Base-by-base conservation (phyloP, 2,113 vertebrate species). In the Solea solea region DNA sequence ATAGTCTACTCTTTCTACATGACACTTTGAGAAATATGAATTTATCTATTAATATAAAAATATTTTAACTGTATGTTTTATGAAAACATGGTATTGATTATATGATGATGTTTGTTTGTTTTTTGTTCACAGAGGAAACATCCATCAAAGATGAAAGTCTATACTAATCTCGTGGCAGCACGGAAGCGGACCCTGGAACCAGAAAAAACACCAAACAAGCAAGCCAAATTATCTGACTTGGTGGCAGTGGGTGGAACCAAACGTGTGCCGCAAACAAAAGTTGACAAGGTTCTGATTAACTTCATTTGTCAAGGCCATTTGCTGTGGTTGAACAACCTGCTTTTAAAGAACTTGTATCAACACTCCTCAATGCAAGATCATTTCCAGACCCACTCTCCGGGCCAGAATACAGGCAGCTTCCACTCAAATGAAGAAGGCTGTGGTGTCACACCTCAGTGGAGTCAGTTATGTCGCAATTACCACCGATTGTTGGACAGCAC, bases 231-330 rank as follows among this genome's bases (percentile, higher is more conserved):
- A 71, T 49, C n/a, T 64, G 71, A 71, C 2, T 40, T 67, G n/a
- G 76, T 80, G 13, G 46, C 50, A 69, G 21, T 65, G 9, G 58
- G 58, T 69, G 67, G 46, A 60, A 60, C 39, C 62, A 76, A 9
- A 72, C 50, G 8, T 69, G 76, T 76, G 42, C 28, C 80, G 66
- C 76, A 76, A 34, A 58, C 28, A 21, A 82, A 45, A 28, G 51
- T 76, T 15, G 68, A 85, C 59, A 69, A 69, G 49, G 50, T 83
- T n/a, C 51, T 75, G 21, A 75, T 85, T 10, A 72, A 46, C 15
- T 68, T 78, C 12, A 78, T 85, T 75, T 85, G 74, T 74, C 74
- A 81, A 52, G 62, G 62, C 71, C 74, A 55, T 72, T 79, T 58
- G 51, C 67, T 72, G 15, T 75, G 66, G 65, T 74, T 34, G 51